phyloP scores from a whole-genome alignment of 2,797 vertebrate species.

The Siniperca undulata region DNA sequence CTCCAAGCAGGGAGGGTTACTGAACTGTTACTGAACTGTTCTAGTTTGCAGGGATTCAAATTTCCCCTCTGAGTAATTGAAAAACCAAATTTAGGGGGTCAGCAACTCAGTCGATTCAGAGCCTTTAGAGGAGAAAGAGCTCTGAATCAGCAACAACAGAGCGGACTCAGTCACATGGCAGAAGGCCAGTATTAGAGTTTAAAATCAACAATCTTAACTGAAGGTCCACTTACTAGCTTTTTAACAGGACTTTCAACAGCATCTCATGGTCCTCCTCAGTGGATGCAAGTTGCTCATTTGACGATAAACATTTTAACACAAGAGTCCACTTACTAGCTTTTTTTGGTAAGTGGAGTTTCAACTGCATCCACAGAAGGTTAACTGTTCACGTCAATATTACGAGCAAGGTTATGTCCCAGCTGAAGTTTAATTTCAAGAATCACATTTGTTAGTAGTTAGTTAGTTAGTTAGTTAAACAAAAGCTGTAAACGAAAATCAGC shows the following conservation, averaged over 20 bases:
- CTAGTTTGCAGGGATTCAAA: constrained; percentile 25
- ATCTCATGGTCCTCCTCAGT: background rate
- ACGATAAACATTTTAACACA: background rate
- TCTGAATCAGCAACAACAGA: constrained; percentile 28
- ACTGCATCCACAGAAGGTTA: background rate
- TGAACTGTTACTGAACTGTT: constrained; percentile 29
- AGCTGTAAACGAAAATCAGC: too few species aligned
- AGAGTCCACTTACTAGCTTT: background rate
- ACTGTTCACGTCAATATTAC: too few species aligned
- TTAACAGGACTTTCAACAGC: too few species aligned
- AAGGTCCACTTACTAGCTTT: too few species aligned
- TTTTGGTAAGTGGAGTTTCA: too few species aligned
- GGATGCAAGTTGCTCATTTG: background rate
- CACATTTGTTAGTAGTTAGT: too few species aligned
- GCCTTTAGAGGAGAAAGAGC: constrained; percentile 9
- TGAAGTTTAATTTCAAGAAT: too few species aligned
- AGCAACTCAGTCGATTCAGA: constrained; percentile 20
- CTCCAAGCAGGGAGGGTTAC: constrained; percentile 18
- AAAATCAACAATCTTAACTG: background rate
- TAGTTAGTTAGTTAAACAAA: too few species aligned
- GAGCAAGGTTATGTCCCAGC: too few species aligned
- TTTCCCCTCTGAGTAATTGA: constrained; percentile 25
- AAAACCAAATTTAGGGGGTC: constrained; percentile 40
- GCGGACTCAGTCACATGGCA: constrained; percentile 5
- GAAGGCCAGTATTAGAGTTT: background rate